A percentile compares a stretch with the other conserved stretches of the same genome.
Evolutionary conservation across 2,888 invertebrate species (phyloP).

Genomic region (Nemotelus nigrinus): DNA sequence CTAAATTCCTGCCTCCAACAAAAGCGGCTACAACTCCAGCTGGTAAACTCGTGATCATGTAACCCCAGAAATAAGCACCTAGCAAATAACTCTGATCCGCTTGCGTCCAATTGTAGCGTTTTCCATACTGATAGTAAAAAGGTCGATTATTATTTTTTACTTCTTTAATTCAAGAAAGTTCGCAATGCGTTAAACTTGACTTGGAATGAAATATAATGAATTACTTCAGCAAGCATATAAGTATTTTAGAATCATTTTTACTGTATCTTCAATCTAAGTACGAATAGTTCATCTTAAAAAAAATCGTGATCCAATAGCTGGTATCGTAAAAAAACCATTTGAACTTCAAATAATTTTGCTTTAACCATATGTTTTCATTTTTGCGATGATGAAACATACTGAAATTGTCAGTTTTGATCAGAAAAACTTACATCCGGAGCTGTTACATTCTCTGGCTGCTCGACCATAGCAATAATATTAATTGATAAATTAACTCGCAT

Average conservation of each 20-base stretch:
- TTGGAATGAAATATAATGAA: background rate
- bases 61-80: constrained; percentile 77
- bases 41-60: constrained; percentile 72
- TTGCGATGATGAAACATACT: too few relatives aligned
- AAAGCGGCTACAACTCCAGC: constrained; percentile 75
- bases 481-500: constrained; percentile 80
- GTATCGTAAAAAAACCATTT: too few relatives aligned
- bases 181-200: too few relatives aligned
- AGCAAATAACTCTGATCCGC: constrained; percentile 73
- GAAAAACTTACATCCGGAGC: constrained; percentile 58
- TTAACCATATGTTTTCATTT: background rate
- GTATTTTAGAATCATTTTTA: background rate
- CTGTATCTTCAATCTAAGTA: background rate
- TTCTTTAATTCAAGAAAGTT: too few relatives aligned
- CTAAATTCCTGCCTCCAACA: constrained; percentile 71
- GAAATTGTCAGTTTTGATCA: background rate
- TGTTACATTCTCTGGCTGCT: constrained; percentile 64
- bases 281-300: background rate
- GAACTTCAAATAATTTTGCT: background rate
- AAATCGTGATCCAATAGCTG: too few relatives aligned
- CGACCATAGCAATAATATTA: constrained; percentile 77
- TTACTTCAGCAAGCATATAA: background rate
- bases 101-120: constrained; percentile 69
- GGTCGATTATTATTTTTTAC: background rate
- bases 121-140: constrained; percentile 64